phyloP scores from a whole-genome alignment of 2,113 vertebrate species.

The Anas platyrhynchos region DNA sequence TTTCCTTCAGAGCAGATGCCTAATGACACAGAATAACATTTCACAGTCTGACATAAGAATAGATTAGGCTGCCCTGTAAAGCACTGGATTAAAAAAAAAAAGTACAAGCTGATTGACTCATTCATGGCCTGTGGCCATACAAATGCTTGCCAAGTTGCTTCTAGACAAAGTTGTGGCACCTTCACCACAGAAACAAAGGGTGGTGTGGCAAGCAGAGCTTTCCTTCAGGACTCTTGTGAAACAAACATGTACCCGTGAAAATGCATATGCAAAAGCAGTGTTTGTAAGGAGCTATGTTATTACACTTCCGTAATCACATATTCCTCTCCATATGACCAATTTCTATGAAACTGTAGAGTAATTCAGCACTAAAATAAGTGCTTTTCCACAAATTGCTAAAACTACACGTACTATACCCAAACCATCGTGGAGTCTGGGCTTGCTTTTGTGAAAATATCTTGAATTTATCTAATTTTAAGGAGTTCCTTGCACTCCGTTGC shows the following conservation, averaged over 20 bases:
- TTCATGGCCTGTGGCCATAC: conserved; percentile 52
- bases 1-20: conserved; percentile 41
- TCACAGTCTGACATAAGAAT: background rate
- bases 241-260: background rate
- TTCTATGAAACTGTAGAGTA: background rate
- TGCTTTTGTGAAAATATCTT: background rate
- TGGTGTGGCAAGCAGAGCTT: conserved; percentile 3
- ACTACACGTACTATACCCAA: background rate
- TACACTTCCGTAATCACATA: background rate
- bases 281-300: conserved; percentile 4
- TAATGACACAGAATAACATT: background rate
- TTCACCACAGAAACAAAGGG: conserved; percentile 57
- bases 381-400: background rate
- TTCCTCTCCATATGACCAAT: background rate
- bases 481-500: background rate
- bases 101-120: conserved; percentile 62
- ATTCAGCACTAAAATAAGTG: background rate
- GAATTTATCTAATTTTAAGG: background rate
- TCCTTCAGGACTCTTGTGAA: conserved; percentile 5
- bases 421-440: background rate
- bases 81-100: conserved; percentile 47
- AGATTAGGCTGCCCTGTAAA: conserved; percentile 48
- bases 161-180: conserved; percentile 4
- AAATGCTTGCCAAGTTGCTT: conserved; percentile 69
- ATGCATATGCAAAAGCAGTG: conserved; percentile 20